phyloP scores from a whole-genome alignment of 1,140 invertebrate genomes.

The Chironomus striatipennis region DNA sequence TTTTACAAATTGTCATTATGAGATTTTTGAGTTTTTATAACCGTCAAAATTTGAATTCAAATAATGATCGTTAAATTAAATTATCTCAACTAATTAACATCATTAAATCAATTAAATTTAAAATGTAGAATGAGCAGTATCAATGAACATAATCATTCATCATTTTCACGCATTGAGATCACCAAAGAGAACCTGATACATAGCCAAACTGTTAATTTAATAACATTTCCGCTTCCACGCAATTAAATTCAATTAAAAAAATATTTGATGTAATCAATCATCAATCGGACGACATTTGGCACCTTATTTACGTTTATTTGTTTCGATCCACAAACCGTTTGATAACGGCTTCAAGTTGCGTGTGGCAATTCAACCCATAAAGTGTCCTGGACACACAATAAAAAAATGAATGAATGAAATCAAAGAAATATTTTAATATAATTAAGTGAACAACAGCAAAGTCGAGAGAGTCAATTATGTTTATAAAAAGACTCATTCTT shows the following conservation, averaged over 20 bases:
- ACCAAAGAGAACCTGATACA: neutral
- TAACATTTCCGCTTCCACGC: neutral
- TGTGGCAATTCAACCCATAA: neutral
- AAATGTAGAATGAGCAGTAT: neutral
- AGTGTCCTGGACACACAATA: neutral
- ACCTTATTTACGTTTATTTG: neutral
- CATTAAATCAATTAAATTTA: too few relatives aligned
- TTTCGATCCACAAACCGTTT: neutral
- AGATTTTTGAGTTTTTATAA: neutral
- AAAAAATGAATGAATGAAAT: too few relatives aligned
- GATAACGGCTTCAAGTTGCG: neutral
- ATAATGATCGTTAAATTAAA: too few relatives aligned
- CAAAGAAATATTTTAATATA: neutral
- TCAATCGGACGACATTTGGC: neutral
- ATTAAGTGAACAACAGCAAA: neutral
- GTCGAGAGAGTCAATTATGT: neutral
- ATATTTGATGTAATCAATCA: neutral
- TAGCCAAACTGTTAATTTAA: neutral
- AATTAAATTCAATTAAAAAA: neutral
- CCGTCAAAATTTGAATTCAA: neutral
- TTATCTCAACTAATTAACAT: too few relatives aligned
- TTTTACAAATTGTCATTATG: neutral
- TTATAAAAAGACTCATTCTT: neutral
- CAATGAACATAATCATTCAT: slow-evolving; percentile 1
- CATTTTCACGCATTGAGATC: neutral